A percentile compares a stretch with the other conserved stretches of the same genome.
Evolutionary conservation across 2,797 vertebrate genomes (phyloP).

Genomic region (Loriculus beryllinus): DNA sequence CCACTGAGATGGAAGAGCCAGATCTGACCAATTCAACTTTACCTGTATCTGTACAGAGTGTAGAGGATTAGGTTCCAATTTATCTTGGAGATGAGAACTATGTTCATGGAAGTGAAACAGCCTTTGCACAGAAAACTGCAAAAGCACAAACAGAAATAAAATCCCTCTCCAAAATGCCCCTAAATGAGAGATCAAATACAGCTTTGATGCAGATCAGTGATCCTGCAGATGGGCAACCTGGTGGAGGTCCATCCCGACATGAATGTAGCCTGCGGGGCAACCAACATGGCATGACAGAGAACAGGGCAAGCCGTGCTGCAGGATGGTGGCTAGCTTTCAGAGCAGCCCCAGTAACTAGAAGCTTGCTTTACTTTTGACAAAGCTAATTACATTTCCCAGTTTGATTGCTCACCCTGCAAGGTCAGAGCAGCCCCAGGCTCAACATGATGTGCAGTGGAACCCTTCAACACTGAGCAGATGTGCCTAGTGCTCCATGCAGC

Average conservation of each 20-base stretch:
- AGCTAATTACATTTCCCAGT: background rate
- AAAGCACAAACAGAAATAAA: background rate
- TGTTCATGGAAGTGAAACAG: background rate
- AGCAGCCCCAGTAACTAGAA: background rate
- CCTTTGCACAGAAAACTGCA: background rate
- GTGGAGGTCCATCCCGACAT: background rate
- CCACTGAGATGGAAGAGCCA: background rate
- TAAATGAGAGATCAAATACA: background rate
- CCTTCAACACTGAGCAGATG: fast-evolving
- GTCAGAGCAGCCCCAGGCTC: background rate
- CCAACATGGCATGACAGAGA: background rate
- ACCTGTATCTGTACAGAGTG: background rate
- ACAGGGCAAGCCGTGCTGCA: fast-evolving
- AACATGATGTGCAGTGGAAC: fast-evolving
- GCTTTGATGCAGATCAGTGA: background rate
- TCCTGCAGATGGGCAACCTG: background rate
- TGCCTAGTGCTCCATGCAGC: background rate
- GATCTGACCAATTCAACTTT: background rate
- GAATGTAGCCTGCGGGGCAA: background rate
- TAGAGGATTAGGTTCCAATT: background rate
- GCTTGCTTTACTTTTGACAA: background rate
- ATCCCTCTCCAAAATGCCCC: background rate
- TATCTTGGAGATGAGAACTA: background rate
- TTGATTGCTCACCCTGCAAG: background rate
- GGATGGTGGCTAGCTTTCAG: background rate